A percentile compares a stretch with the other conserved stretches of the same genome.
phyloP scores from a whole-genome alignment of 1,140 invertebrate genomes.

The Drosophila ohnishii region DNA sequence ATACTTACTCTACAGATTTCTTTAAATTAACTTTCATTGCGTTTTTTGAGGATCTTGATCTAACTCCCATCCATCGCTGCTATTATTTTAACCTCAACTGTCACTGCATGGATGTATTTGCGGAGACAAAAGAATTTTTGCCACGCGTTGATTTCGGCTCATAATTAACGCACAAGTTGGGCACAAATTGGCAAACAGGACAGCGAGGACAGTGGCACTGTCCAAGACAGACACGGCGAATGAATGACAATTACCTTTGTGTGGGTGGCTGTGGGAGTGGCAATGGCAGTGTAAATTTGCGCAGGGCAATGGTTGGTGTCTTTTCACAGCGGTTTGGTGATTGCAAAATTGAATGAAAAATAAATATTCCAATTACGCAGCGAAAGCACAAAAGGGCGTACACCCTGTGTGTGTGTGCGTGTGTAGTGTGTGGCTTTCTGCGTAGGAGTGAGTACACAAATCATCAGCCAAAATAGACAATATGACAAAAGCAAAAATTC shows the following conservation, averaged over 20 bases:
- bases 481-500: constrained; percentile 71
- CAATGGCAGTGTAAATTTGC: constrained; percentile 35
- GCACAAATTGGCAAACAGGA: constrained; percentile 72
- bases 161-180: constrained; percentile 79
- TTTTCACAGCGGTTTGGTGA: constrained; percentile 65
- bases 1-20: too few species aligned
- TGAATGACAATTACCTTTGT: constrained; percentile 75
- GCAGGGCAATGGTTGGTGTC: constrained; percentile 14
- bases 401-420: background rate
- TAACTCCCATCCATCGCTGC: background rate
- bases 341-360: constrained; percentile 73
- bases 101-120: constrained; percentile 17
- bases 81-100: constrained; percentile 14
- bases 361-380: constrained; percentile 75
- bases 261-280: constrained; percentile 19
- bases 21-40: too few species aligned
- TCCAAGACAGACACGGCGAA: constrained; percentile 43
- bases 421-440: background rate
- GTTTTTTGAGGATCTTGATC: too few species aligned
- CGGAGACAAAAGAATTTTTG: constrained; percentile 53
- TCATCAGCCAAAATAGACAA: constrained; percentile 52
- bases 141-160: constrained; percentile 70
- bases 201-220: constrained; percentile 41
- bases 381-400: constrained; percentile 40
- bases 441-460: constrained; percentile 35